phyloP scores from a whole-genome alignment of 1,140 invertebrate species.

The Leguminivora glycinivorella region DNA sequence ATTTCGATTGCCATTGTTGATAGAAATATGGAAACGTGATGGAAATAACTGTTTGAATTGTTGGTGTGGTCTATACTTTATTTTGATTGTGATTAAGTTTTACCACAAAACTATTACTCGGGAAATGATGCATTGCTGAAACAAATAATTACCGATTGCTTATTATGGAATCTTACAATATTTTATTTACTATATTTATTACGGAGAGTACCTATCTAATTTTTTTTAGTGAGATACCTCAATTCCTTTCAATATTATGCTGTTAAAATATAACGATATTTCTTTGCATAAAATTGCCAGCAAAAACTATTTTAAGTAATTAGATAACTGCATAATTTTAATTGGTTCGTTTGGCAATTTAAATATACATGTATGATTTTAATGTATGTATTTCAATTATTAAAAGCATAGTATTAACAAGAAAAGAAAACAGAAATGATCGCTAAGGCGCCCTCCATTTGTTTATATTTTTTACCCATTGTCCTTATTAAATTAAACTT shows the following conservation, averaged over 20 bases:
- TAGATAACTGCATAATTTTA: background rate
- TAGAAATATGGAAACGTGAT: constrained; percentile 50
- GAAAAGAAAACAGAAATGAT: background rate
- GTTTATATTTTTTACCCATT: constrained; percentile 25
- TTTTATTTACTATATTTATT: background rate
- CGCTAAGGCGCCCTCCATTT: background rate
- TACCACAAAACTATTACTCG: background rate
- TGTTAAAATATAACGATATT: too few relatives aligned
- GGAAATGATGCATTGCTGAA: background rate
- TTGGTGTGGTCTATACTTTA: background rate
- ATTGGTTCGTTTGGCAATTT: background rate
- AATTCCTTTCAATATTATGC: too few relatives aligned
- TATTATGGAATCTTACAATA: background rate
- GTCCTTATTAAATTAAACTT: constrained; percentile 27
- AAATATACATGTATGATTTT: background rate
- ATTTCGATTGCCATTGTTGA: constrained; percentile 37
- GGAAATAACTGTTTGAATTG: constrained; percentile 16
- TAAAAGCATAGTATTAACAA: background rate
- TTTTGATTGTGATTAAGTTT: background rate
- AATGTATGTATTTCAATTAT: background rate
- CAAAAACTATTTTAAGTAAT: too few relatives aligned
- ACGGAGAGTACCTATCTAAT: too few relatives aligned
- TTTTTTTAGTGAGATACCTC: too few relatives aligned
- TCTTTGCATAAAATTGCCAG: too few relatives aligned
- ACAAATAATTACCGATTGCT: background rate